Evolutionary conservation across 2,113 vertebrate genomes (phyloP).

Genomic region (Eudyptes chrysolophus): DNA sequence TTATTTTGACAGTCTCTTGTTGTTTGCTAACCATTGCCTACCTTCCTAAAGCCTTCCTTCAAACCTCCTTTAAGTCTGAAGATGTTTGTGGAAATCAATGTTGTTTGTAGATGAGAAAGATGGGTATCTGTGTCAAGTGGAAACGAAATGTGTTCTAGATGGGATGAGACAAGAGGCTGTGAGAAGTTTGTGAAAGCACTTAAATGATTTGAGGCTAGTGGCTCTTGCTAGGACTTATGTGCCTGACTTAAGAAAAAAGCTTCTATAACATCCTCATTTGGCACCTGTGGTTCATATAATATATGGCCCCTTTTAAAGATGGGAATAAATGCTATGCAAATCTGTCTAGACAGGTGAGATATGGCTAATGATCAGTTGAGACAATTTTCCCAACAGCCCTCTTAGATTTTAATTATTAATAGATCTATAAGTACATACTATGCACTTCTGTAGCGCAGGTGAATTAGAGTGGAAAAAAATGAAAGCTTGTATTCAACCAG

Average conservation of each 20-base stretch:
- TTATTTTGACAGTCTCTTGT: not conserved
- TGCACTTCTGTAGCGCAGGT: not conserved
- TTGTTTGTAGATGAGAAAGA: not conserved
- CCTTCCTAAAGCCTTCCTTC: not conserved
- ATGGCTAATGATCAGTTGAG: not conserved
- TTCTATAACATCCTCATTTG: not conserved
- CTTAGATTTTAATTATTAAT: slow-evolving; percentile 29
- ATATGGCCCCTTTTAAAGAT: not conserved
- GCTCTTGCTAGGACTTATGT: not conserved
- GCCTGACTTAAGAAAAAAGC: not conserved
- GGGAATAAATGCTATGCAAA: not conserved
- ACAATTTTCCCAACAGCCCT: not conserved
- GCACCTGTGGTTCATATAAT: not conserved
- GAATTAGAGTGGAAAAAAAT: not conserved
- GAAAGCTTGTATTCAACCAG: not conserved
- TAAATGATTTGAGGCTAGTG: not conserved
- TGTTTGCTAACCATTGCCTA: not conserved
- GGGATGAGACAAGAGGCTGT: not conserved
- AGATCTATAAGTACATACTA: not conserved
- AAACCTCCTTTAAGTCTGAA: not conserved
- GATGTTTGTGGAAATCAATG: not conserved
- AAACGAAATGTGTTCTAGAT: not conserved
- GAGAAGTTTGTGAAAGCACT: not conserved
- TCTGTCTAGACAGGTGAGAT: slow-evolving; percentile 16
- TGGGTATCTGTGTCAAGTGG: not conserved